Percentiles rank a stretch among this genome's conserved stretches.
These are phyloP conservation scores for Rhagophthalmus giganteus DNA, from an alignment of 2,888 invertebrate genomes.

Conservation along the genomic window DNA sequence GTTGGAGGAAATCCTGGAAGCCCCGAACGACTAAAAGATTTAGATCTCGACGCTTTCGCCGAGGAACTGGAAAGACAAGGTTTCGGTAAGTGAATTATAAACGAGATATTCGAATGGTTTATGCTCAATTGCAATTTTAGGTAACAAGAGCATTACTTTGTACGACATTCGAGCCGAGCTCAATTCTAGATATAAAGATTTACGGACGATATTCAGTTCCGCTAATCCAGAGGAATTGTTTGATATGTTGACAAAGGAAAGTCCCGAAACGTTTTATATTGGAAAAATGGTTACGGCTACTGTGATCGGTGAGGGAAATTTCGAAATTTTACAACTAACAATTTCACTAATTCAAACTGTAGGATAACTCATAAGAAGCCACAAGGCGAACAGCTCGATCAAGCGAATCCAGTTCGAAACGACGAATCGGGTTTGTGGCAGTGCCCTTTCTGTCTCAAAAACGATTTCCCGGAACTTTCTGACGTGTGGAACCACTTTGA, in stretches of 20 bases:
- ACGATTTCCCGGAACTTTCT: conserved; percentile 92
- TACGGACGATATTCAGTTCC: conserved; percentile 75
- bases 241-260: conserved; percentile 94
- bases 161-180: conserved; percentile 97
- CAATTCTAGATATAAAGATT: conserved; percentile 90
- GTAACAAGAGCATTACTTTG: conserved; percentile 89
- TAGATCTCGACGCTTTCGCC: conserved; percentile 98
- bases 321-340: too few relatives aligned
- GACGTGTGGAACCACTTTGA: conserved; percentile 99
- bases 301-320: conserved; percentile 59
- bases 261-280: conserved; percentile 89
- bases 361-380: conserved; percentile 88
- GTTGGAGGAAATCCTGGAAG: conserved; percentile 94
- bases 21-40: conserved; percentile 92
- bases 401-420: conserved; percentile 93
- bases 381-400: conserved; percentile 89
- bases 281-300: conserved; percentile 83
- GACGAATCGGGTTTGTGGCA: conserved; percentile 96
- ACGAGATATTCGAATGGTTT: too few relatives aligned
- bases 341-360: too few relatives aligned
- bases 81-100: conserved; percentile 59
- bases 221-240: conserved; percentile 87
- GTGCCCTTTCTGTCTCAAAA: conserved; percentile 95
- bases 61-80: conserved; percentile 92
- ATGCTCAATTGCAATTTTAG: conserved; percentile 47